phyloP scores from a whole-genome alignment of 1,140 invertebrate species.

The Euura lappo region DNA sequence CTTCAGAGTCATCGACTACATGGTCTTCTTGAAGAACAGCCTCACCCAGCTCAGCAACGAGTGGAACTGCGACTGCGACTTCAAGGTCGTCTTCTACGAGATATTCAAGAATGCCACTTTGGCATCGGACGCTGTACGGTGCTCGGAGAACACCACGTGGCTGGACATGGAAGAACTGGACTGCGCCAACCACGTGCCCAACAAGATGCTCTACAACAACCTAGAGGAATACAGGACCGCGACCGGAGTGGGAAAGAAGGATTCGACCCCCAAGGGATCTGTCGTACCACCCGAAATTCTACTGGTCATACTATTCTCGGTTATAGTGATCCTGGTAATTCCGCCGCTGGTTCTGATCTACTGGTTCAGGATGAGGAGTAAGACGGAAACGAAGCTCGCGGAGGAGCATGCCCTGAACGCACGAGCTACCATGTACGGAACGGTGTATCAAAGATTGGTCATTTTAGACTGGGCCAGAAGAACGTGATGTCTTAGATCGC shows the following conservation, averaged over 20 bases:
- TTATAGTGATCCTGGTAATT: not conserved
- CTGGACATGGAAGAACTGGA: not conserved
- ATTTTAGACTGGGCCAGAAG: too few relatives aligned
- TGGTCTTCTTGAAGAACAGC: slow-evolving; percentile 6
- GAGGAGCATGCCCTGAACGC: slow-evolving; percentile 4
- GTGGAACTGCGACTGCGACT: slow-evolving; percentile 10
- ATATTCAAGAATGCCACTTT: slow-evolving; percentile 7
- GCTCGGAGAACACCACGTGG: slow-evolving; percentile 3
- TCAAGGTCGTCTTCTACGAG: slow-evolving; percentile 11
- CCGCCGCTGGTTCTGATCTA: not conserved
- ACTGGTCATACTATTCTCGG: not conserved
- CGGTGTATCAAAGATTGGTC: not conserved
- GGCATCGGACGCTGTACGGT: not conserved
- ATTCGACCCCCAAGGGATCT: not conserved
- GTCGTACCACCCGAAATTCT: slow-evolving; percentile 6
- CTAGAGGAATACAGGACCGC: slow-evolving; percentile 4
- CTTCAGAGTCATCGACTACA: slow-evolving; percentile 12
- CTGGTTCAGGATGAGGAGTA: slow-evolving; percentile 3
- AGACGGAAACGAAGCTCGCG: not conserved
- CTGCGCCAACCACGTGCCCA: not conserved
- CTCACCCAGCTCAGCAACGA: slow-evolving; percentile 6
- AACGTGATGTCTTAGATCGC: too few relatives aligned
- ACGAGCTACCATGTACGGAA: slow-evolving; percentile 10
- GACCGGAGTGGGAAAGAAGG: not conserved
- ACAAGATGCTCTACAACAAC: slow-evolving; percentile 10